Evolutionary conservation across 35 echinoderm and acorn worm species (phyloP).

Genomic region (Eucidaris tribuloides): DNA sequence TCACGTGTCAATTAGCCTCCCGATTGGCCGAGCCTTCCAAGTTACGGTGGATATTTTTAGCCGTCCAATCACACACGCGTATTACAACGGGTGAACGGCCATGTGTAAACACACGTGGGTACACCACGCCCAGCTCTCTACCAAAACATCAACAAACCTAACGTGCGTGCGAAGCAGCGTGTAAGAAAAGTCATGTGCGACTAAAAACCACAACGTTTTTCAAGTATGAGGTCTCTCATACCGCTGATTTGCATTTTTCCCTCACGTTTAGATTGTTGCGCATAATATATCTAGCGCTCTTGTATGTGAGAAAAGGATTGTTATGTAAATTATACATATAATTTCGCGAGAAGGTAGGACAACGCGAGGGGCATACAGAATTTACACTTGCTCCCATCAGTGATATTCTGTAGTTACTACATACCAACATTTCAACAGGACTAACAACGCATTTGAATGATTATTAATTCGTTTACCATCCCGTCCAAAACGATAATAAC

Average conservation of each 20-base stretch:
- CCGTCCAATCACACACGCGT: slow-evolving; percentile 52
- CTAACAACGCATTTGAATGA: neutral
- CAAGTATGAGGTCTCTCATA: neutral
- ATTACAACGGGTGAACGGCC: slow-evolving; percentile 27
- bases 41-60: slow-evolving; percentile 93
- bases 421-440: too few relatives aligned
- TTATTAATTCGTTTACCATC: neutral
- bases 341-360: neutral
- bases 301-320: neutral
- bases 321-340: neutral
- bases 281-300: too few relatives aligned
- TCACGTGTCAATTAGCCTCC: slow-evolving; percentile 55
- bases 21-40: slow-evolving; percentile 65
- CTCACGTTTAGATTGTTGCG: too few relatives aligned
- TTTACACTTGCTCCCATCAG: too few relatives aligned
- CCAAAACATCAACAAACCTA: slow-evolving; percentile 90
- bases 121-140: slow-evolving; percentile 69
- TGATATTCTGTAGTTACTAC: too few relatives aligned
- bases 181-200: neutral
- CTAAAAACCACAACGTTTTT: neutral
- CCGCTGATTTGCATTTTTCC: neutral
- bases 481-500: neutral
- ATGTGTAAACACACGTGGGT: slow-evolving; percentile 82
- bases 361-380: too few relatives aligned
- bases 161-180: neutral